Percentiles rank a stretch among this genome's conserved stretches.
These are phyloP conservation scores for Eulithis testata DNA, from an alignment of 2,888 invertebrate species.

Conservation along the genomic window DNA sequence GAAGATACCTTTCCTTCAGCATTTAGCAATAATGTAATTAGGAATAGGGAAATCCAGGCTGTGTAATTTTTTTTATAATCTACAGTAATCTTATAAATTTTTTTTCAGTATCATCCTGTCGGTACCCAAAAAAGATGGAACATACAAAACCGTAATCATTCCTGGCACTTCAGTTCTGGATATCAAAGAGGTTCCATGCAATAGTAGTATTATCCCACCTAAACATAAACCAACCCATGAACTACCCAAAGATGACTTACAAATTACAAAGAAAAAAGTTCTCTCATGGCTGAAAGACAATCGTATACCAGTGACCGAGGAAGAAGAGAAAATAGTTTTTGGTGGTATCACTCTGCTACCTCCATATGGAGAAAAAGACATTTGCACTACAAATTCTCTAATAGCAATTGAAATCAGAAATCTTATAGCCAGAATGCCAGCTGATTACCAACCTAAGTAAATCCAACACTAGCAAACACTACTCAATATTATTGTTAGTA, in stretches of 20 bases:
- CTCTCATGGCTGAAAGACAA: constrained; percentile 69
- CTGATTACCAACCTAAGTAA: constrained; percentile 51
- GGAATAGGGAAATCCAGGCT: background rate
- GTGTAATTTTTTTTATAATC: background rate
- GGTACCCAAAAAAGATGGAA: constrained; percentile 53
- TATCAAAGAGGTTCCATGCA: constrained; percentile 44
- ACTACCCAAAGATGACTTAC: constrained; percentile 44
- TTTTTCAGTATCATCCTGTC: constrained; percentile 69
- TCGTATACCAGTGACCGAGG: constrained; percentile 62
- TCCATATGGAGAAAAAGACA: constrained; percentile 63
- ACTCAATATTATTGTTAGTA: background rate
- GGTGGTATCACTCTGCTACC: constrained; percentile 65
- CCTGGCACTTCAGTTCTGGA: constrained; percentile 69
- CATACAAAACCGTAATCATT: constrained; percentile 58
- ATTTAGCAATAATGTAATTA: no score
- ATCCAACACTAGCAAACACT: background rate
- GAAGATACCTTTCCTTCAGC: no score
- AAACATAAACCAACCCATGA: constrained; percentile 37
- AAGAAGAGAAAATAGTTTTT: constrained; percentile 62
- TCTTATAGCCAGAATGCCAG: constrained; percentile 68
- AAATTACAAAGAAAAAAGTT: constrained; percentile 56
- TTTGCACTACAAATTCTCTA: constrained; percentile 70
- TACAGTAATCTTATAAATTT: background rate
- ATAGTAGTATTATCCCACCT: constrained; percentile 46
- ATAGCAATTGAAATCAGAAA: constrained; percentile 66